These are phyloP conservation scores for Myotis lucifugus DNA, from an alignment of 2,113 vertebrate species.

Conservation along the genomic window DNA sequence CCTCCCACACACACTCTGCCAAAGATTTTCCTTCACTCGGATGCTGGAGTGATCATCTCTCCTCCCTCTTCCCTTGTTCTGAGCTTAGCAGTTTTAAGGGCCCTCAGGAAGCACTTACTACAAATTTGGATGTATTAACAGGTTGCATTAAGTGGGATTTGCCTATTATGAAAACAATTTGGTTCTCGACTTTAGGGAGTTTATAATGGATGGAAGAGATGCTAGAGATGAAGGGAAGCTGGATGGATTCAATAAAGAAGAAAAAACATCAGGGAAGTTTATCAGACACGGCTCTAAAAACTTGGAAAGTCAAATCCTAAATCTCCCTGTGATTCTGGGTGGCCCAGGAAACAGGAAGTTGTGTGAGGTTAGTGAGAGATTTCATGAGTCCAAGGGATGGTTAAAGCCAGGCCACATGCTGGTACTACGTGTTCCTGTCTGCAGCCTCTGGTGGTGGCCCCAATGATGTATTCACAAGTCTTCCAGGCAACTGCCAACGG, in stretches of 20 bases:
- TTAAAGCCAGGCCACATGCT: neutral
- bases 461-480: conserved; percentile 96
- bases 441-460: conserved; percentile 86
- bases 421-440: neutral
- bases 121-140: neutral
- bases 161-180: neutral
- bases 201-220: conserved; percentile 1
- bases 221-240: neutral
- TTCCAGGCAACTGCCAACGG: conserved; percentile 95
- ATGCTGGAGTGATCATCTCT: neutral
- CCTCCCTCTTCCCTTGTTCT: neutral
- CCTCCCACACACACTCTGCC: neutral
- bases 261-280: neutral
- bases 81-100: neutral
- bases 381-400: neutral
- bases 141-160: neutral
- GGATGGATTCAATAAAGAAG: neutral
- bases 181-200: conserved; percentile 1
- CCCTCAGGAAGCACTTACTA: neutral
- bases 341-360: conserved; percentile 24
- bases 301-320: neutral
- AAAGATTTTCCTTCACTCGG: neutral
- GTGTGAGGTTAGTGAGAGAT: conserved; percentile 8
- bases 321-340: neutral
- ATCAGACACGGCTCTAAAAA: conserved; percentile 28